A percentile compares a stretch with the other conserved stretches of the same genome.
These are phyloP conservation scores for Endomychus coccineus DNA, from an alignment of 2,888 invertebrate species.

Conservation along the genomic window DNA sequence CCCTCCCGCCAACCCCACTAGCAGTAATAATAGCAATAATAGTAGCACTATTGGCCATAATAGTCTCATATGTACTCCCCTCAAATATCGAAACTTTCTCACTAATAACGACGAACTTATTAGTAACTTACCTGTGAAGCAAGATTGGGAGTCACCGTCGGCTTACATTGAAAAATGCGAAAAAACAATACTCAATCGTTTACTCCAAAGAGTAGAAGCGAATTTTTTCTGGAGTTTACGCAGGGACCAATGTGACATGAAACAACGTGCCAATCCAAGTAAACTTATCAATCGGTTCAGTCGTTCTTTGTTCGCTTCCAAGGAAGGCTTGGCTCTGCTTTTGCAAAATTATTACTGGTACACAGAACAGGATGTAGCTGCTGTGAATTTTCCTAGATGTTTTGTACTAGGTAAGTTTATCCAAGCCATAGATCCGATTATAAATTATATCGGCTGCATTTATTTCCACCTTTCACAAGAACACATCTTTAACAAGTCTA, in stretches of 20 bases:
- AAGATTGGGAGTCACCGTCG: slow-evolving; percentile 40
- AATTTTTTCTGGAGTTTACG: slow-evolving; percentile 88
- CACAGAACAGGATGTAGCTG: slow-evolving; percentile 71
- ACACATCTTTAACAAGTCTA: too few relatives aligned
- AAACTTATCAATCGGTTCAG: slow-evolving; percentile 76
- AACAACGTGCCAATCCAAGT: slow-evolving; percentile 51
- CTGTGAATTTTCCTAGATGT: slow-evolving; percentile 79
- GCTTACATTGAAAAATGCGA: slow-evolving; percentile 57
- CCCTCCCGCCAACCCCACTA: slow-evolving; percentile 21
- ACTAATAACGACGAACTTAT: slow-evolving; percentile 36
- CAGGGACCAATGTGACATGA: slow-evolving; percentile 73
- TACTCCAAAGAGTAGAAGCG: slow-evolving; percentile 70
- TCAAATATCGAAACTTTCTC: too few relatives aligned
- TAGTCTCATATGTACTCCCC: too few relatives aligned
- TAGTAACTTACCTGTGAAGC: slow-evolving; percentile 38
- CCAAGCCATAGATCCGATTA: too few relatives aligned
- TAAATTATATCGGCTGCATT: too few relatives aligned
- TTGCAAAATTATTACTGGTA: slow-evolving; percentile 81
- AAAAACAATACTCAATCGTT: slow-evolving; percentile 54
- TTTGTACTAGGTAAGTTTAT: slow-evolving; percentile 62
- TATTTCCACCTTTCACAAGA: too few relatives aligned
- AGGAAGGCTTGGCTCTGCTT: slow-evolving; percentile 76
- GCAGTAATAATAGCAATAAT: slow-evolving; percentile 8
- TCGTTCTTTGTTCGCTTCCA: slow-evolving; percentile 84
- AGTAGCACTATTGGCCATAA: slow-evolving; percentile 3